phyloP scores from a whole-genome alignment of 2,888 invertebrate genomes.

The Diaprepes abbreviatus region DNA sequence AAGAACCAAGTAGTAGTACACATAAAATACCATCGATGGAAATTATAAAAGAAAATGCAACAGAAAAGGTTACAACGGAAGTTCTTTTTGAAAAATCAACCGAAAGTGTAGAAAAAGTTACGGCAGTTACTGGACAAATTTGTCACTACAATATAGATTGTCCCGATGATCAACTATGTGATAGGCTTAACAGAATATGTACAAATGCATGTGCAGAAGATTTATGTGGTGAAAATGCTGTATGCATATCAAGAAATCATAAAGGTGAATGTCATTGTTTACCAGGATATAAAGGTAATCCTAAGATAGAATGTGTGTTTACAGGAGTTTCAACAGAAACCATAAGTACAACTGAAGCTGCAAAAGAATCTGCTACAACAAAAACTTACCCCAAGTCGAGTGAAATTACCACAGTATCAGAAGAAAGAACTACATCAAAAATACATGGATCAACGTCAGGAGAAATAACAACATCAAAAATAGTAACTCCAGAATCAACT shows the following conservation, averaged over 20 bases:
- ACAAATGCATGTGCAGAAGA: constrained; percentile 85
- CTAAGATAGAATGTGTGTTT: constrained; percentile 12
- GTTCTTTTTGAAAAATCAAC: neutral
- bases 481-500: neutral
- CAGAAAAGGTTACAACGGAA: neutral
- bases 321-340: neutral
- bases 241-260: constrained; percentile 82
- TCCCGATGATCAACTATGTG: constrained; percentile 85
- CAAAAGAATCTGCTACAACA: neutral
- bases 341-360: neutral
- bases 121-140: constrained; percentile 62
- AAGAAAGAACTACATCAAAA: neutral
- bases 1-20: constrained; percentile 1
- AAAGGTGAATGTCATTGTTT: constrained; percentile 82
- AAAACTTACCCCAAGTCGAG: neutral
- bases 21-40: constrained; percentile 14
- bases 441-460: no score
- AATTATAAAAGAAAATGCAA: constrained; percentile 7
- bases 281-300: constrained; percentile 67
- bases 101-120: no score
- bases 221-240: constrained; percentile 85
- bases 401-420: no score
- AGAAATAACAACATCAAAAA: no score
- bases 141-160: constrained; percentile 94
- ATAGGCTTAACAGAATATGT: constrained; percentile 85